Evolutionary conservation across 2,888 invertebrate species (phyloP).

Genomic region (Halictus ligatus): DNA sequence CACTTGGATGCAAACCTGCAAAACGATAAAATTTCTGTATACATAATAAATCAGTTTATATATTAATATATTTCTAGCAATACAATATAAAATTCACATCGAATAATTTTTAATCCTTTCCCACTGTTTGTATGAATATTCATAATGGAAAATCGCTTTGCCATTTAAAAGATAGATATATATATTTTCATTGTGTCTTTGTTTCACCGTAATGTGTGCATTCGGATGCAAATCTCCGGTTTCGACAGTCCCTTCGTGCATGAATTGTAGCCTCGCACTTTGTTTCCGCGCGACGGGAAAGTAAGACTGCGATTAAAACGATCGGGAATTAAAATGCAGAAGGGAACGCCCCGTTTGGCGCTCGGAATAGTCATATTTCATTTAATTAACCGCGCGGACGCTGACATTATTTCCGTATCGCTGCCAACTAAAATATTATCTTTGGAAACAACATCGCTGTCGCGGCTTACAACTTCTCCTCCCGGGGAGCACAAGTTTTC

Average conservation of each 20-base stretch:
- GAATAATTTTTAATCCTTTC: too few relatives aligned
- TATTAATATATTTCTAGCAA: too few relatives aligned
- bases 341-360: too few relatives aligned
- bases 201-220: neutral
- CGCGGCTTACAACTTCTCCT: neutral
- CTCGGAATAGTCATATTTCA: too few relatives aligned
- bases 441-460: neutral
- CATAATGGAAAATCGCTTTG: neutral
- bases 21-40: too few relatives aligned
- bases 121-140: neutral
- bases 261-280: neutral
- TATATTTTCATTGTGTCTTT: neutral
- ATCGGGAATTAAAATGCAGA: neutral
- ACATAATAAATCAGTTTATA: too few relatives aligned
- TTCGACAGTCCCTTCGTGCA: neutral
- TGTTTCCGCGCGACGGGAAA: too few relatives aligned
- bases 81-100: too few relatives aligned
- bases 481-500: neutral
- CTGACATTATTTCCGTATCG: neutral
- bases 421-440: conserved; percentile 9
- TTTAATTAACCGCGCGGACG: neutral
- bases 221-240: neutral
- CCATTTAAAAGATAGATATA: neutral
- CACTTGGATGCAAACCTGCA: too few relatives aligned
- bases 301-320: neutral